phyloP scores from a whole-genome alignment of 2,888 invertebrate genomes.

The Drosophila pseudotalamancana region DNA sequence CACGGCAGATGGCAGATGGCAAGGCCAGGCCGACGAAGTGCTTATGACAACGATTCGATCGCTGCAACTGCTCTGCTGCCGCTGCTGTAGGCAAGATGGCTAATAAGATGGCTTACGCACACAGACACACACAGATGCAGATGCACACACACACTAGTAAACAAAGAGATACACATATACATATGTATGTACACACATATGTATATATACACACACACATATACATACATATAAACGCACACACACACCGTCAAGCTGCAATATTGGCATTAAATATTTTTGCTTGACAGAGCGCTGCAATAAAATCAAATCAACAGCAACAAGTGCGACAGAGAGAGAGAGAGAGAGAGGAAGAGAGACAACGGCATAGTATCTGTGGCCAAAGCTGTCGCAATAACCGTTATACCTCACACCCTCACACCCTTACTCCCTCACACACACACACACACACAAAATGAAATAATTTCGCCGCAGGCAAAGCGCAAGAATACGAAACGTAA shows the following conservation, averaged over 20 bases:
- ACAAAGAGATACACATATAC: conserved; percentile 10
- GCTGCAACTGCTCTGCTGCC: conserved; percentile 15
- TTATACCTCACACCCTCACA: not conserved
- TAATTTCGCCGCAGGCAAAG: conserved; percentile 55
- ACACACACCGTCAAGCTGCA: conserved; percentile 7
- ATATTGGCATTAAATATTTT: conserved; percentile 47
- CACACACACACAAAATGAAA: conserved; percentile 44
- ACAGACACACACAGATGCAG: conserved; percentile 12
- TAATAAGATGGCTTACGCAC: conserved; percentile 27
- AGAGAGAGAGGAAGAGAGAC: not conserved
- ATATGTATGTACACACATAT: conserved; percentile 9
- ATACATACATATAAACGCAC: conserved; percentile 9
- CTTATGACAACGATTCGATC: conserved; percentile 30
- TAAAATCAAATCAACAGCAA: conserved; percentile 59
- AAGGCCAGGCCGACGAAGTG: conserved; percentile 17
- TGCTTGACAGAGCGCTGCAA: conserved; percentile 29
- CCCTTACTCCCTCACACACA: not conserved
- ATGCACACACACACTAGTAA: conserved; percentile 18
- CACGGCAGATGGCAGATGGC: conserved; percentile 19
- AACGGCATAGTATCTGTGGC: not conserved
- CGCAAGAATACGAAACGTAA: conserved; percentile 9
- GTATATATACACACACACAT: conserved; percentile 9
- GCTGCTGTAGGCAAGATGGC: conserved; percentile 18
- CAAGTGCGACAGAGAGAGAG: conserved; percentile 22
- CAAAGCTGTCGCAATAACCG: conserved; percentile 45